These are phyloP conservation scores for Rhinophrynus dorsalis DNA, from an alignment of 2,797 vertebrate species.

Conservation along the genomic window DNA sequence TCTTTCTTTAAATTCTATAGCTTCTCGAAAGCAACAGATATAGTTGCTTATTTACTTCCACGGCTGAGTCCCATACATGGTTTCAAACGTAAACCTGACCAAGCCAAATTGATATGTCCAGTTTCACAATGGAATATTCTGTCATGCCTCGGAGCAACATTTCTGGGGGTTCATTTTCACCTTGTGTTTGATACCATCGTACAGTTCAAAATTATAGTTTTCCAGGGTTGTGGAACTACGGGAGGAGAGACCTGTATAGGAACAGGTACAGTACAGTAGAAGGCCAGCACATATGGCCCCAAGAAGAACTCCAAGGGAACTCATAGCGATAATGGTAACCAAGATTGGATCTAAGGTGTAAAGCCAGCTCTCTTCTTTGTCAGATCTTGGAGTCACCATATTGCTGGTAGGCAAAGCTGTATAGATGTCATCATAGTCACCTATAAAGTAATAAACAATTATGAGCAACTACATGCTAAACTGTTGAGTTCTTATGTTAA, in stretches of 20 bases:
- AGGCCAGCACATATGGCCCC: constrained; percentile 91
- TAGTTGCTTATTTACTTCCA: constrained; percentile 35
- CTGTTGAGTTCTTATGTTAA: background rate
- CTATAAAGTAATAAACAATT: constrained; percentile 62
- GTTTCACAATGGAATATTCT: constrained; percentile 48
- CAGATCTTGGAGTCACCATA: constrained; percentile 77
- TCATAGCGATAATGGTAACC: constrained; percentile 98
- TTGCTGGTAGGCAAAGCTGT: constrained; percentile 76
- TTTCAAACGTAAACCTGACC: constrained; percentile 51
- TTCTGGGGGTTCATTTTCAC: constrained; percentile 98
- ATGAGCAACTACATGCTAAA: background rate
- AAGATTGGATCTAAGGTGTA: constrained; percentile 95
- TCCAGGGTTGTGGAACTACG: constrained; percentile 95
- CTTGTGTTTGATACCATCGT: constrained; percentile 96
- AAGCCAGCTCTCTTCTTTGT: constrained; percentile 91
- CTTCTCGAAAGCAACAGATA: constrained; percentile 58
- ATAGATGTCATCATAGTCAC: constrained; percentile 81
- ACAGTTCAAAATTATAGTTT: constrained; percentile 98
- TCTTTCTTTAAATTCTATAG: constrained; percentile 39
- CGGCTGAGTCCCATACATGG: background rate
- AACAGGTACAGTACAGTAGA: constrained; percentile 95
- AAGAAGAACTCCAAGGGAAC: constrained; percentile 88
- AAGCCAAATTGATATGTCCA: constrained; percentile 52
- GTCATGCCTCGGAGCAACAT: constrained; percentile 95
- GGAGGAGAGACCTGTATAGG: constrained; percentile 87